These are phyloP conservation scores for Thunnus maccoyii DNA, from an alignment of 2,113 vertebrate genomes.

Conservation along the genomic window DNA sequence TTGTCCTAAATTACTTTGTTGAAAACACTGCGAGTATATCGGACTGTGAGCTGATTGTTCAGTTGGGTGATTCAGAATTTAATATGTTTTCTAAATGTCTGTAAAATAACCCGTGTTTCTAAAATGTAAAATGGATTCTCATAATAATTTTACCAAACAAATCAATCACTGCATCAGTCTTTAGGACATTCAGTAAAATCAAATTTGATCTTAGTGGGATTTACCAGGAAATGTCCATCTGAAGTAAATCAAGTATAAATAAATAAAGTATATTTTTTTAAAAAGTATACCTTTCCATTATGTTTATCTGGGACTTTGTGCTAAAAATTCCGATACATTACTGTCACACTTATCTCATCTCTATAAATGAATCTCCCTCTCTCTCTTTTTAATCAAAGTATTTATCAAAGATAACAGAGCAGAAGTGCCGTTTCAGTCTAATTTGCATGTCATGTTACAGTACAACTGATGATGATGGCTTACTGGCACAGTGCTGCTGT, in stretches of 20 bases:
- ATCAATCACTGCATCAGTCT: background rate
- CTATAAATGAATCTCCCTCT: conserved; percentile 8
- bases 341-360: background rate
- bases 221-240: no score
- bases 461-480: background rate
- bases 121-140: background rate
- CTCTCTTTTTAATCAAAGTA: no score
- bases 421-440: conserved; percentile 17
- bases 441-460: conserved; percentile 54
- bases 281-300: no score
- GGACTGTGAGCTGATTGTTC: no score
- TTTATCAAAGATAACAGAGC: background rate
- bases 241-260: background rate
- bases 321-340: background rate
- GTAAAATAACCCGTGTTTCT: background rate
- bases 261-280: background rate
- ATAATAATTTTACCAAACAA: background rate
- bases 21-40: no score
- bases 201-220: background rate
- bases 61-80: no score
- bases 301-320: no score
- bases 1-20: no score
- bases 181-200: background rate
- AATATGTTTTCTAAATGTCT: no score
- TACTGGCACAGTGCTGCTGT: conserved; percentile 38